Evolutionary conservation across 1,140 invertebrate genomes (phyloP), one percentile per base, ranked within the genome.

Genomic region (Zophobas morio): DNA sequence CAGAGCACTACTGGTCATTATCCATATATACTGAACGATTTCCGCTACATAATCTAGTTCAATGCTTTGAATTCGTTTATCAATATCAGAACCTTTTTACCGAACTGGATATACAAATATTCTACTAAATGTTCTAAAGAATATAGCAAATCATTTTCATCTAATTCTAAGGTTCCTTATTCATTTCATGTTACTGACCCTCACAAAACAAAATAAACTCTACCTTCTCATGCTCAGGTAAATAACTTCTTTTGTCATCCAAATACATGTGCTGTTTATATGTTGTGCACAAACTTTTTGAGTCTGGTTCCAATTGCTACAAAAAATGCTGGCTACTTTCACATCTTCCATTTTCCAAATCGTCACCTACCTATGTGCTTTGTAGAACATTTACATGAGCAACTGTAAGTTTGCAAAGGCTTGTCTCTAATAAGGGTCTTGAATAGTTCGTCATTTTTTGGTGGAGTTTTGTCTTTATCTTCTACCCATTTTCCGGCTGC

Each of bases 231-330:
- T 63, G 8, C 57, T 63, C 57, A 63, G 6, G 5, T 63, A 63
- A 63, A 63, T 32, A 36, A 63, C 57, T 20, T 63, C 57, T 39
- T 63, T 63, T 6, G 36, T 63, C 57, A 63, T 36, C 57, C 57
- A 63, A 63, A 63, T 63, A 63, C 34, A 37, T 63, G 57, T 63
- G 57, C 57, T 63, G 2, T 63, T 63, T 63, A 63, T 63, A 63
- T 60, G 34, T n/a, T 37, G 36, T 8, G 36, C 34, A 60, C 35
- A 60, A 60, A 60, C 54, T 57, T 34, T 34, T 20, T 57, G 33
- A 34, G 54, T 34, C 3, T 57, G 54, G 33, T 57, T 57, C 34
- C 32, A 57, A 57, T 57, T 57, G 4, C 35, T 4, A 57, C 2
- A 8, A 20, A 8, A 57, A 57, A 57, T 57, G 8, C 8, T 57